phyloP scores from a whole-genome alignment of 2,797 vertebrate species.

The Channa striata region DNA sequence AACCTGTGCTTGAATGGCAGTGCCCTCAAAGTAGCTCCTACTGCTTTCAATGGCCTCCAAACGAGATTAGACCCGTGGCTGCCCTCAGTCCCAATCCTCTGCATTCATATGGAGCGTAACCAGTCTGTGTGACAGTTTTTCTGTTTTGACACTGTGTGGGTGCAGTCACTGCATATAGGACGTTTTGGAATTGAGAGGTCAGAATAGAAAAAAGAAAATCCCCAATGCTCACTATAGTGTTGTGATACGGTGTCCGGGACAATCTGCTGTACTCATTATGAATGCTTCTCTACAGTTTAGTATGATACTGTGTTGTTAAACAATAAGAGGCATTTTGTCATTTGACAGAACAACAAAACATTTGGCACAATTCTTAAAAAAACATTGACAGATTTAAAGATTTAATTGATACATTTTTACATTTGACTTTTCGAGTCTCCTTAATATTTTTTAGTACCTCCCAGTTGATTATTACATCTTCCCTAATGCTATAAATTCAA shows the following conservation, averaged over 20 bases:
- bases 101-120: constrained; percentile 82
- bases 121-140: constrained; percentile 79
- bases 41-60: constrained; percentile 85
- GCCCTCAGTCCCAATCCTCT: constrained; percentile 83
- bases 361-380: constrained; percentile 63
- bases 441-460: constrained; percentile 30
- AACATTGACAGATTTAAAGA: constrained; percentile 9
- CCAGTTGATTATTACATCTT: constrained; percentile 30
- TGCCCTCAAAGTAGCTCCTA: constrained; percentile 83
- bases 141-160: constrained; percentile 82
- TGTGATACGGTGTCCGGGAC: constrained; percentile 37
- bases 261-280: constrained; percentile 15
- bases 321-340: background rate
- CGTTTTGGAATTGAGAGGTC: constrained; percentile 81
- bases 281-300: constrained; percentile 10
- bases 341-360: constrained; percentile 44
- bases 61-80: constrained; percentile 86
- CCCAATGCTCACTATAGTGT: constrained; percentile 49
- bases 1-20: constrained; percentile 84
- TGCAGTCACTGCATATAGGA: constrained; percentile 71
- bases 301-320: constrained; percentile 32
- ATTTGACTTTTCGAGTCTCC: background rate
- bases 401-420: constrained; percentile 4
- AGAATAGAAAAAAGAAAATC: constrained; percentile 63
- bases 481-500: constrained; percentile 33